Base-by-base conservation (phyloP, 64 coral and sea anemone genomes). In the Montipora sp. region DNA sequence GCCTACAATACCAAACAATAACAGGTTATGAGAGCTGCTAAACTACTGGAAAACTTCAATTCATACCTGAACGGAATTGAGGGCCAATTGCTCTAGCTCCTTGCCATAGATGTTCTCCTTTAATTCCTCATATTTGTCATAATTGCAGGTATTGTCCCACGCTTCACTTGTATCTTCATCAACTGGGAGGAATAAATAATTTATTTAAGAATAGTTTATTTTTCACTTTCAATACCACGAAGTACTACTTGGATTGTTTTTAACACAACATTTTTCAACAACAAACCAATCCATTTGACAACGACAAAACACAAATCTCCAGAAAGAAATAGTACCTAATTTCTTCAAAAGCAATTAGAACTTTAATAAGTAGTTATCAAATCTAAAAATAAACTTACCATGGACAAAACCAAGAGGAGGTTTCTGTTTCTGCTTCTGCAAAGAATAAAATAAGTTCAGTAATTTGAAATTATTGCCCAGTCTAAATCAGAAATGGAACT, bases 151-250 rank as follows among this genome's bases (percentile, higher is more conserved):
- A 46, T 23, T 94, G 15, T 97, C 95, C 95, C 95, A 97, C 36
- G 95, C 88, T 46, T 90, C 92, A 46, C 71, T 97, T 3, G 95
- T 92, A 22, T 97, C 95, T 75, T 97, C 95, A 74, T 97, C 95
- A 91, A 97, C 89, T 89, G 88, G 55, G 22, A 77, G 55, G 24
- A 11, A 87, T 24, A 85, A 19, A 85, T 8, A 85, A 55, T 10
- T 55, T 55, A 55, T 7, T 55, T 7, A 55, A 10, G 6, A 55
- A 55, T 55, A 10, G 51, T 7, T 7, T 55, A 55, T 7, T 55
- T 55, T 55, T 55, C 0, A 55, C 10, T 55, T 55, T 10, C 10
- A 7, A 1, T 55, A 5, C 5, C 51, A 55, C 51, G 10, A 10
- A 55, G 51, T 55, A 55, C 1, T 55, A 5, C 51, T 79, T 60